Evolutionary conservation across 2,888 invertebrate genomes (phyloP), one percentile per base, ranked within the genome.

Genomic region (Dolichopus griseipennis): DNA sequence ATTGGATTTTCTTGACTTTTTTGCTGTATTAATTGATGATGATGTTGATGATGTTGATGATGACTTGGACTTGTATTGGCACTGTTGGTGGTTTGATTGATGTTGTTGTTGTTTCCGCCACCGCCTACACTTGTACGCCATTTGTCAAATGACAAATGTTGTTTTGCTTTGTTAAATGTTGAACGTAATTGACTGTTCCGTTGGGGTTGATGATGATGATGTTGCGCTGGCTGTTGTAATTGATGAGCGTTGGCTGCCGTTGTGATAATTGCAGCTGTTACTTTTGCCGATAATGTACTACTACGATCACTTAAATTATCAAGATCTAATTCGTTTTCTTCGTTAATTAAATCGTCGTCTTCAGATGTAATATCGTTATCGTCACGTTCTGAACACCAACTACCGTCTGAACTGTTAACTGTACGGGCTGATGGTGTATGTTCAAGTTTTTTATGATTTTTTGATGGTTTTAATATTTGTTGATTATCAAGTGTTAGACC

Each of bases 81-180:
- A 70, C 69, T 71, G 52, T 75, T 74, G 70, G 75, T 74, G 67
- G 73, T 68, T 70, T 66, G 75, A 74, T 74, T 76, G 69, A 71
- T 75, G 72, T 68, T 74, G 72, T 66, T 71, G n/a, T 27, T 27
- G 68, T 70, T 73, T 69, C 79, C 78, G 70, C 78, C 79, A 70
- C 79, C 80, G 68, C 81, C 80, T 72, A 82, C 81, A 71, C 75
- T 74, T 73, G 75, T 75, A 75, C 90, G 86, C 89, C 90, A 90
- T 85, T 90, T 90, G 84, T 91, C 91, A 75, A 82, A 80, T 62
- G 80, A 81, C 84, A 92, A 90, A 76, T 92, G 85, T 75, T 91
- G 91, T 75, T 90, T 88, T 73, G 91, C 92, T 78, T 91, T 90
- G 83, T 89, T 90, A 78, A 91, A 85, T 75, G 91, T 92, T 77